These are phyloP conservation scores for Rallus limicola DNA, from an alignment of 2,113 vertebrate species.

Conservation along the genomic window DNA sequence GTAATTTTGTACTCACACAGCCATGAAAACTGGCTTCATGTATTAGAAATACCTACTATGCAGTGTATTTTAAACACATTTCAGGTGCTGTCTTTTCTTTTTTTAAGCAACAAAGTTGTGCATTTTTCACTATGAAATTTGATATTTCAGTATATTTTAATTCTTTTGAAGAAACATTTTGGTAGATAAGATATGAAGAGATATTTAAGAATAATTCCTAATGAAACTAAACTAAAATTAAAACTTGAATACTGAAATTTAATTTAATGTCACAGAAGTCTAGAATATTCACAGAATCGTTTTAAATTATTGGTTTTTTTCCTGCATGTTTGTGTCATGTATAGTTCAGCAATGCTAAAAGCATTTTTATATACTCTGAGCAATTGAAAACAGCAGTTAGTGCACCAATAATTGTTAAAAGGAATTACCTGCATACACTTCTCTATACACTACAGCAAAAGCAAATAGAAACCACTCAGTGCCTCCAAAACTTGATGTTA, in stretches of 20 bases:
- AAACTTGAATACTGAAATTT: not conserved
- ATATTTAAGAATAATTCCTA: not conserved
- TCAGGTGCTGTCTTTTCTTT: not conserved
- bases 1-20: not conserved
- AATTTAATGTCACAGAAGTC: not conserved
- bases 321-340: not conserved
- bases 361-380: not conserved
- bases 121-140: not conserved
- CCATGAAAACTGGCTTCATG: not conserved
- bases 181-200: not conserved
- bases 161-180: not conserved
- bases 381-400: not conserved
- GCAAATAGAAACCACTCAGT: not conserved
- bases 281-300: not conserved
- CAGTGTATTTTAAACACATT: not conserved
- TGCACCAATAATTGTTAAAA: not conserved
- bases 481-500: not conserved
- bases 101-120: not conserved
- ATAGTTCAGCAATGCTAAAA: not conserved
- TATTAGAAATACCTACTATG: not conserved
- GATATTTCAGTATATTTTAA: not conserved
- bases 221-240: not conserved
- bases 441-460: not conserved
- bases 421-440: not conserved
- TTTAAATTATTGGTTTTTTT: not conserved